Evolutionary conservation across 2,113 vertebrate genomes (phyloP).

Genomic region (Spea multiplicata): DNA sequence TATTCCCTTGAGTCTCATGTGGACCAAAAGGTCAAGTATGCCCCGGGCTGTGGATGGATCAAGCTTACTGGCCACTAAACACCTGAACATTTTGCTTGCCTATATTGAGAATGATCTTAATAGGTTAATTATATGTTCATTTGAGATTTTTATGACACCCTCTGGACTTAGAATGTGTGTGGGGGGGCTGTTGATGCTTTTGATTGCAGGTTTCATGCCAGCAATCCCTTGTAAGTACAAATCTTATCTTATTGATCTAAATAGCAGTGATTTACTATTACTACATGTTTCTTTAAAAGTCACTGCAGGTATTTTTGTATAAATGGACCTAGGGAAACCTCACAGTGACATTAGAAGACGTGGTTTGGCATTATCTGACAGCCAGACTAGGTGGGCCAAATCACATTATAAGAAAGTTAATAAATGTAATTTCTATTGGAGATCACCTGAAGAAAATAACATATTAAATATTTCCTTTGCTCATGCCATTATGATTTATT

Average conservation of each 20-base stretch:
- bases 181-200: neutral
- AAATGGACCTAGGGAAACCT: too few species aligned
- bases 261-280: neutral
- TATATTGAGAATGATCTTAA: neutral
- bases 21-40: neutral
- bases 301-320: too few species aligned
- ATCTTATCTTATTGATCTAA: neutral
- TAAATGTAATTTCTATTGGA: too few species aligned
- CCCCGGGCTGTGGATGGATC: neutral
- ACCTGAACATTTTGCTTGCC: neutral
- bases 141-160: neutral
- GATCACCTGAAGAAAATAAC: too few species aligned
- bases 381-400: too few species aligned
- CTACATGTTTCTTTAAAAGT: too few species aligned
- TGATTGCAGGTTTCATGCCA: neutral
- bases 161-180: neutral
- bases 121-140: neutral
- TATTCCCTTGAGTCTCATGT: too few species aligned
- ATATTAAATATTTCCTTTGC: too few species aligned
- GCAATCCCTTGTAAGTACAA: neutral
- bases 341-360: too few species aligned
- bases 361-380: too few species aligned
- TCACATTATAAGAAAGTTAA: too few species aligned
- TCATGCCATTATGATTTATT: too few species aligned
- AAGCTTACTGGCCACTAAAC: neutral